Percentiles rank a stretch among this genome's conserved stretches.
Evolutionary conservation across 2,797 vertebrate species (phyloP).

Genomic region (Phataginus tricuspis): DNA sequence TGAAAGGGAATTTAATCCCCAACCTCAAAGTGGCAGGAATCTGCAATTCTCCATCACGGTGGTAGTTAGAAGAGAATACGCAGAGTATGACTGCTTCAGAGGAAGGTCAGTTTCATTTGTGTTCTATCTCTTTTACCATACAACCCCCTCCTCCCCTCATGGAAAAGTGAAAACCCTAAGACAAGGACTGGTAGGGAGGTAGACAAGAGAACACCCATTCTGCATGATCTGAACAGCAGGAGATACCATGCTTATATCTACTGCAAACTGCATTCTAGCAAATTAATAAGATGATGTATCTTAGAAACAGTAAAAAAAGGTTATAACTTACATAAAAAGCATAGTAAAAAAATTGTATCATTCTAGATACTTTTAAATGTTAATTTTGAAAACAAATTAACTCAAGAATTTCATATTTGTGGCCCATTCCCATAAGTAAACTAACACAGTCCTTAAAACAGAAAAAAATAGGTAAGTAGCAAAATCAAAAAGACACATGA

Average conservation of each 20-base stretch:
- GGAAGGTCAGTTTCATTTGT: background rate
- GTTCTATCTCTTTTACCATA: background rate
- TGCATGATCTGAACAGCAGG: background rate
- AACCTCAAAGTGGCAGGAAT: slow-evolving; percentile 3
- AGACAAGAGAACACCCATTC: background rate
- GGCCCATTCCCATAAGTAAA: background rate
- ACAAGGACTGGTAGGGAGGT: background rate
- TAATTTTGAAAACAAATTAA: slow-evolving; percentile 30
- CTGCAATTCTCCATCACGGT: background rate
- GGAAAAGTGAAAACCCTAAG: background rate
- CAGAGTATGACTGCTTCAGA: background rate
- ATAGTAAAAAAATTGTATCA: background rate
- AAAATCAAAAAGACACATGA: slow-evolving; percentile 4
- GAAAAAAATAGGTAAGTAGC: background rate
- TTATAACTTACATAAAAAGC: background rate
- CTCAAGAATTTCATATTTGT: background rate
- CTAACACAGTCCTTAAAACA: slow-evolving; percentile 13
- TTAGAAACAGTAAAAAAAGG: background rate
- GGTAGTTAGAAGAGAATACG: background rate
- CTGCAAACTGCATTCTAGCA: background rate
- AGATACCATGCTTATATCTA: background rate
- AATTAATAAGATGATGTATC: background rate
- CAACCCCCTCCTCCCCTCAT: background rate
- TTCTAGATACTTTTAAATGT: background rate
- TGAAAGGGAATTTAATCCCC: slow-evolving; percentile 51